Evolutionary conservation across 2,113 vertebrate genomes (phyloP), one percentile per base, ranked within the genome.

Genomic region (Gasterosteus aculeatus): DNA sequence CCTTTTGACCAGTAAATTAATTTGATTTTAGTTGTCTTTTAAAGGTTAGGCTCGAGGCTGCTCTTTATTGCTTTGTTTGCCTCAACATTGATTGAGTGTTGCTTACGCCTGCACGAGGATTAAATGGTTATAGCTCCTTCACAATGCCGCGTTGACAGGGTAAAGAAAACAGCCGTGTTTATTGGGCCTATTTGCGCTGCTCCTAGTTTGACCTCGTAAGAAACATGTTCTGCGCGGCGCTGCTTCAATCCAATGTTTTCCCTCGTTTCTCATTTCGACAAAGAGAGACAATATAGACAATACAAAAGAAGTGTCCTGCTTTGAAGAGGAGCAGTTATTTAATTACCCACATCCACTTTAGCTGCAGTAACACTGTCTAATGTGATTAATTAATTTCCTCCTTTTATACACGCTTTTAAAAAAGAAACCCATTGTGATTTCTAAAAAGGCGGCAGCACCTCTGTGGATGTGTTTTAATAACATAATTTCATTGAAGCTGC

Each of bases 1-100:
- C 92, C 91, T 91, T 92, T 93, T 95, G 93, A 90, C 93, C 84
- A 58, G 80, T 87, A 89, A 88, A 94, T 94, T 93, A 92, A 88
- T 86, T 92, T 88, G 80, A 91, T 92, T 91, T 90, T 62, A 82
- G 86, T 88, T 87, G 90, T 92, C 88, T 93, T 93, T 93, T 84
- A 93, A 92, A 93, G 93, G 91, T 92, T 91, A 86, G 85, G 82
- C 89, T 88, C 29, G 67, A 79, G 77, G 89, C 87, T 38, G 56
- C 81, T 88, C 73, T 84, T 86, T 83, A 90, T 93, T 88, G 91
- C 78, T 90, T 91, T 88, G 82, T 93, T 92, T 92, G 80, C 61
- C 78, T 81, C 78, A 14, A 58, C 91, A 90, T 82, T 91, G 88
- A 90, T 90, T 82, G 92, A 89, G 79, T 53, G 82, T 74, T 85